These are phyloP conservation scores for Cyphomyrus discorhynchus DNA, from an alignment of 2,113 vertebrate genomes.

Conservation along the genomic window DNA sequence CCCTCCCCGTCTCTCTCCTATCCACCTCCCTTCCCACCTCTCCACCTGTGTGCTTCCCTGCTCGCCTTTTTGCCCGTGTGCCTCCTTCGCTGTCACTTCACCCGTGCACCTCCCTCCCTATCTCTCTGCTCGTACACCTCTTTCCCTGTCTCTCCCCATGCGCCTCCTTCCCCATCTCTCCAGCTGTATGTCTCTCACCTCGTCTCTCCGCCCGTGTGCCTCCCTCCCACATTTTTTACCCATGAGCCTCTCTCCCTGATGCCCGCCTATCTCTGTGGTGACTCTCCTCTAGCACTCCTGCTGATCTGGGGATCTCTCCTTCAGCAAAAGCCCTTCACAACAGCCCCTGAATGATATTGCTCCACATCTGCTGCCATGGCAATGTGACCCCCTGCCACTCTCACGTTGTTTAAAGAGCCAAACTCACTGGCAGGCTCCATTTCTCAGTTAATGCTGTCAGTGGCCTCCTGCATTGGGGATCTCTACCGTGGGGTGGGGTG, in stretches of 20 bases:
- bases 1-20: not conserved
- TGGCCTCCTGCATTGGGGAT: not conserved
- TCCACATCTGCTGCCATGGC: conserved; percentile 26
- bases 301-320: conserved; percentile 29
- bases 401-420: not conserved
- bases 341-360: conserved; percentile 29
- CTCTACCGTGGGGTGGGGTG: not conserved
- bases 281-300: conserved; percentile 22
- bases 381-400: conserved; percentile 15
- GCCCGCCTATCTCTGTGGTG: conserved; percentile 24
- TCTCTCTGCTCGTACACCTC: conserved; percentile 19
- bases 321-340: conserved; percentile 17
- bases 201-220: conserved; percentile 21
- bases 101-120: not conserved
- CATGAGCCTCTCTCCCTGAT: not conserved
- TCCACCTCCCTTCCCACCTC: not conserved
- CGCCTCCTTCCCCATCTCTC: conserved; percentile 22
- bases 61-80: no score
- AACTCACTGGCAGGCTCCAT: not conserved
- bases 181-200: not conserved
- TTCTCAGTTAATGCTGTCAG: not conserved
- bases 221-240: conserved; percentile 16
- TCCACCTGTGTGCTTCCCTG: not conserved
- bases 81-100: not conserved
- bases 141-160: not conserved